Evolutionary conservation across 2,113 vertebrate genomes (phyloP).

Genomic region (Tor tambroides): DNA sequence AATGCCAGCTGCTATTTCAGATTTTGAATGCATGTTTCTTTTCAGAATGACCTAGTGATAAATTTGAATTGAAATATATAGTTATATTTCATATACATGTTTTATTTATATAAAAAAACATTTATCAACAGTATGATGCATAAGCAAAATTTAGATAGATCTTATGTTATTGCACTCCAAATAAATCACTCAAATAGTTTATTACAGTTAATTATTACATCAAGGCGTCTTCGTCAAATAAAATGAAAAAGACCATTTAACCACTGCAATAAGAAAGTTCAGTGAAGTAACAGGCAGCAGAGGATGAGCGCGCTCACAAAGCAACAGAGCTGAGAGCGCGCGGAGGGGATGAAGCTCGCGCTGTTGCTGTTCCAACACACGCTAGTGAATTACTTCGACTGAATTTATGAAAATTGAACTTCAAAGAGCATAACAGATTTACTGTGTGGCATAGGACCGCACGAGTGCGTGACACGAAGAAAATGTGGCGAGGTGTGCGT

Average conservation of each 20-base stretch:
- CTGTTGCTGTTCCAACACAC: not conserved
- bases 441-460: not conserved
- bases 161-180: not conserved
- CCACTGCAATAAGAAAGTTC: not conserved
- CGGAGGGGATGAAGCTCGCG: not conserved
- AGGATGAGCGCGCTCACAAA: slow-evolving; percentile 1
- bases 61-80: not conserved
- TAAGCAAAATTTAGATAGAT: not conserved
- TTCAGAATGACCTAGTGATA: not conserved
- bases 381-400: not conserved
- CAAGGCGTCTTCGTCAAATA: too few species aligned
- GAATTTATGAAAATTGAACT: not conserved
- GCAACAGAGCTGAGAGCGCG: not conserved
- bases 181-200: too few species aligned
- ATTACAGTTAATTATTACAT: not conserved
- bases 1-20: not conserved
- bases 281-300: not conserved
- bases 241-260: not conserved
- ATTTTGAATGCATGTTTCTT: not conserved
- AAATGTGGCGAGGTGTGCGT: not conserved
- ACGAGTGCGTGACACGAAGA: not conserved
- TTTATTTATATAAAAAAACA: not conserved
- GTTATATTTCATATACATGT: not conserved
- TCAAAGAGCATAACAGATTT: not conserved
- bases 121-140: not conserved